Base-by-base conservation (phyloP, 2,797 vertebrate species). In the Dendrocincla tyrannina region DNA sequence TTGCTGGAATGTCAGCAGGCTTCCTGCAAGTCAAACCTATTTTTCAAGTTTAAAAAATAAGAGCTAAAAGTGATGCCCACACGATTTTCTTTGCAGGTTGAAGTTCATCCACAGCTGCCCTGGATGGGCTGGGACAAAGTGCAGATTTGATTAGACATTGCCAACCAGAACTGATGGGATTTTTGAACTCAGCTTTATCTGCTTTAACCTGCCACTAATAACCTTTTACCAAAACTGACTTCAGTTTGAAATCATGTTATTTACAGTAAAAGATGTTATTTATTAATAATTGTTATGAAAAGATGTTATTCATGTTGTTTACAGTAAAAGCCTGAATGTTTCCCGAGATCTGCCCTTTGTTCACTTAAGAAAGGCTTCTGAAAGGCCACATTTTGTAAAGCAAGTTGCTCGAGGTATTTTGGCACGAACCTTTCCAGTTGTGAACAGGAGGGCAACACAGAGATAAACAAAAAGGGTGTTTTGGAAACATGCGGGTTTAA, bases 401-500 rank as follows among this genome's bases (percentile, higher is more conserved):
- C 77, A 75, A 67, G 13, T 72, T 78, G 85, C 91, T 88, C 0
- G 2, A 73, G 88, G 85, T 88, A 28, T 84, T 92, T 74, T 94
- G 91, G 89, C 94, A 79, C 0, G 0, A 56, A 53, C 23, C 25
- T 44, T 59, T 60, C 32, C 37, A 46, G 28, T n/a, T 75, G 47
- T 70, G 73, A 88, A 44, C 53, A 22, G 78, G 53, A 89, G 85
- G 23, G 33, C 33, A 87, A 84, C 66, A 52, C 22, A 67, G 52
- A 82, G 84, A 53, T 39, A 66, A 94, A 86, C 76, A 88, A 46
- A 72, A 35, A 63, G 20, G 16, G 9, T 94, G 79, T 66, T 95
- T 95, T 81, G 88, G 59, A 95, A 95, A 94, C 35, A 46, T 3
- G 23, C 11, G 33, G 19, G 1, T 67, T 92, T 73, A 32, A 76